Conservation (phyloP, 2,797 vertebrate species). For the Acanthis flammea region DNA sequence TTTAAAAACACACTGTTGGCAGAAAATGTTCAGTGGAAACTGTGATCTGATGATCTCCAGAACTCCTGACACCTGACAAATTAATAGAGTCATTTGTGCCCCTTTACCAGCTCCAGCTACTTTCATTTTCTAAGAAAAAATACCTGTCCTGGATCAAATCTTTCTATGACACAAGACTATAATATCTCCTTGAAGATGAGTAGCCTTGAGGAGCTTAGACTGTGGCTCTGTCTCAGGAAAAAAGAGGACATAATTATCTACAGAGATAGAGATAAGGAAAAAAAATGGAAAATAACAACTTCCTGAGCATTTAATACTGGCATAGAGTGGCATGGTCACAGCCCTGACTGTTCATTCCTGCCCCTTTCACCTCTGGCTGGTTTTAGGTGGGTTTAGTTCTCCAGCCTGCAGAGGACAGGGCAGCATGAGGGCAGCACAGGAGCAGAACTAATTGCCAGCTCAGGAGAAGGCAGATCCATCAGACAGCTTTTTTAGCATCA, state of each 20-base stretch:
- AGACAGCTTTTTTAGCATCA: not conserved
- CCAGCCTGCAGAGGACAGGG: not conserved
- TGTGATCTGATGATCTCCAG: not conserved
- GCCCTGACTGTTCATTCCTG: not conserved
- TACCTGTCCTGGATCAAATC: not conserved
- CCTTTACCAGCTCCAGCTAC: not conserved
- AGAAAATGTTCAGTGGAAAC: not conserved
- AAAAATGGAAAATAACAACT: not conserved
- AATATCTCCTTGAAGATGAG: not conserved
- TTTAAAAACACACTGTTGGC: not conserved
- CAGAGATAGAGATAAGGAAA: not conserved
- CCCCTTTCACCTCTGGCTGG: not conserved
- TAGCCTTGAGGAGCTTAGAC: not conserved
- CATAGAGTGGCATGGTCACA: not conserved
- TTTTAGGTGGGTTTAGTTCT: not conserved
- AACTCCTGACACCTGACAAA: not conserved
- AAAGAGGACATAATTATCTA: not conserved
- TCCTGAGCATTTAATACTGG: not conserved
- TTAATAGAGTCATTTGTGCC: not conserved
- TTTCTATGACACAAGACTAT: not conserved
- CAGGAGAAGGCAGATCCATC: not conserved
- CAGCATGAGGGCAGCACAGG: not conserved
- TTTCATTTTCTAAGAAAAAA: conserved; percentile 19
- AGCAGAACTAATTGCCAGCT: not conserved
- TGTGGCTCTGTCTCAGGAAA: not conserved